Base-by-base conservation (phyloP, 2,888 invertebrate genomes). In the Cheilosia vulpina region DNA sequence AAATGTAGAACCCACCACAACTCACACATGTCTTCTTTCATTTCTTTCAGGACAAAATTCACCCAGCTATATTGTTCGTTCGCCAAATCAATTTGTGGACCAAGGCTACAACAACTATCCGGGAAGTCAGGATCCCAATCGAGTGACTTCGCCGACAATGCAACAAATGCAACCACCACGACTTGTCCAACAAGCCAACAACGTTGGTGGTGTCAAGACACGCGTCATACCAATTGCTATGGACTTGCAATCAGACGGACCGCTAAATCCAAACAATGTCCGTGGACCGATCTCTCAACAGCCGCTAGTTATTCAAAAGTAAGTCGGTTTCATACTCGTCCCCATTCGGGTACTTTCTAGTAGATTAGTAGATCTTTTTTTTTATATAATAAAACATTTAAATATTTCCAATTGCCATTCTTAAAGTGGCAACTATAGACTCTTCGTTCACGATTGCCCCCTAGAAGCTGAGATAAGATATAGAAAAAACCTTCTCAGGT, bases 201-300 rank as follows among this genome's bases (percentile, higher is more conserved):
- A 84, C 47, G 87, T 63, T 53, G 77, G 82, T 19, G 82, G 72
- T 65, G 68, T 77, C 13, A 85, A 52, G 47, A 93, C 94, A 45
- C 93, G 94, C 88, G 93, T 95, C 88, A 94, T 95, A 89, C 95
- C 95, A 17, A 94, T 95, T 88, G 93, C 94, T 87, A 93, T 95
- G 88, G 95, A 95, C 66, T 88, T 89, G 27, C 85, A 87, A 72
- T 81, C 87, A 58, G 89, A 89, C 55, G 87, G 87, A 52, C 87
- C 87, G 27, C 84, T 88, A 6, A 87, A 80, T 80, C 65, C 87
- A 15, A 87, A 87, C 24, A 88, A 84, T 21, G 87, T 88, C 75
- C 89, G 91, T 41, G 92, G 91, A 11, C 92, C 92, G 11, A 88
- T 92, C 63, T 90, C 91, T 63, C 89, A 90, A 79, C 88, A 91